Evolutionary conservation across 2,888 invertebrate species (phyloP), one percentile per base, ranked within the genome.

Genomic region (Dryomyza anilis): DNA sequence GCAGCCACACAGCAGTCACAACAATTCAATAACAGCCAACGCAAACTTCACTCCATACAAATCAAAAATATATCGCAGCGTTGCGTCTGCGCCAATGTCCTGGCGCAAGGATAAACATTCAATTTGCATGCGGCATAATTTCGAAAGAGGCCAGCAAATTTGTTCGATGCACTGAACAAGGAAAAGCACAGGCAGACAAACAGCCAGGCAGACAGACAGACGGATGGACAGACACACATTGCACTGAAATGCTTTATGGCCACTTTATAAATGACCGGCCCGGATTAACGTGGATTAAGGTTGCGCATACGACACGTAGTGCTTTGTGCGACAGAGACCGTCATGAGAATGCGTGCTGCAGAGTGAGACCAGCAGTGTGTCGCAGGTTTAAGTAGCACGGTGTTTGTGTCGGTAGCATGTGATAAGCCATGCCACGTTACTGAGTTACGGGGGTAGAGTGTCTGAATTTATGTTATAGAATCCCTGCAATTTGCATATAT

Each of bases 121-220:
- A 72, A 71, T 72, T 72, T 71, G 71, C 72, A 71, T 72, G 67
- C 68, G 69, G 71, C 72, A 68, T 70, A 70, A 70, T 69, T 71
- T 64, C 61, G 53, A 59, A 65, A 33, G n/a, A 30, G 23, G 14
- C 4, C 30, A 33, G 12, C 36, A 8, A 16, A 50, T 23, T 8
- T 50, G 46, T 46, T 39, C 56, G 36, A 16, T 48, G 27, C 59
- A 48, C 50, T 50, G 48, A n/a, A 12, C 25, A 23, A 27, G 25
- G 4, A 14, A 12, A 25, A n/a, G 16, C 19, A 3, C 8, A 16
- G 5, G 53, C 27, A 27, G 2, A 12, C 16, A 23, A 43, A 56
- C 56, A 39, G 21, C n/a, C 19, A 21, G 10, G 23, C 36, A 10
- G 6, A 33, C 23, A 21, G 6, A 21, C 33, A 19, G 29, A 45